Evolutionary conservation across 53 echinoderm and acorn worm species (phyloP).

Genomic region (Patiria pectinifera): DNA sequence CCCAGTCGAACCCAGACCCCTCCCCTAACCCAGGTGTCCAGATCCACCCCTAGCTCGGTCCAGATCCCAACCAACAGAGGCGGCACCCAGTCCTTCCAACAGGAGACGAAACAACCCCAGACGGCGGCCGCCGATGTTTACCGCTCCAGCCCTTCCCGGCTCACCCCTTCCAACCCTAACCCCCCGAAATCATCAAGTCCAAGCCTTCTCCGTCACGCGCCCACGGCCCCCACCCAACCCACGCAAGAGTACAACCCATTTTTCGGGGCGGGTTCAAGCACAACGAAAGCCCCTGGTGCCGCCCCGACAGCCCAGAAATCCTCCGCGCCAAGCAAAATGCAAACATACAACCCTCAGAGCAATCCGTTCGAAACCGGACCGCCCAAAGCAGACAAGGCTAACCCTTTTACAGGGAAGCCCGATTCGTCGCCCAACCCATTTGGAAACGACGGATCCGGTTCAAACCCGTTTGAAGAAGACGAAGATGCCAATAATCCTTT

Average conservation of each 20-base stretch:
- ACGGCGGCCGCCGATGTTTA: slow-evolving; percentile 35
- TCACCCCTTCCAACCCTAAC: slow-evolving; percentile 25
- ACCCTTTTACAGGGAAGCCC: slow-evolving; percentile 46
- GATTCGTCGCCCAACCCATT: slow-evolving; percentile 79
- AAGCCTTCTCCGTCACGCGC: not conserved
- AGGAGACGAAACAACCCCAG: slow-evolving; percentile 14
- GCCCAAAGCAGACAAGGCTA: not conserved
- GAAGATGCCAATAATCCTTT: slow-evolving; percentile 78
- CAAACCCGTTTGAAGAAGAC: slow-evolving; percentile 90
- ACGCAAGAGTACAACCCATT: slow-evolving; percentile 70
- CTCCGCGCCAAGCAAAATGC: slow-evolving; percentile 2
- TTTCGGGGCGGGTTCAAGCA: slow-evolving; percentile 4
- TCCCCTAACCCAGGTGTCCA: slow-evolving; percentile 27
- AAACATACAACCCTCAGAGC: not conserved
- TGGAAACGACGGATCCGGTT: slow-evolving; percentile 46
- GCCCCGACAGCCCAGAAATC: slow-evolving; percentile 15
- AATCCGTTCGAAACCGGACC: slow-evolving; percentile 27
- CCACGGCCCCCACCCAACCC: slow-evolving; percentile 25
- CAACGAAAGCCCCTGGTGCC: not conserved
- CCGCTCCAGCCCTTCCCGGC: slow-evolving; percentile 23
- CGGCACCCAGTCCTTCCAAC: slow-evolving; percentile 53
- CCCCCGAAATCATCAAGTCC: slow-evolving; percentile 57
- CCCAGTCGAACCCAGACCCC: slow-evolving; percentile 28
- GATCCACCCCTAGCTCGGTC: slow-evolving; percentile 41
- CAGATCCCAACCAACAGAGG: slow-evolving; percentile 29